These are phyloP conservation scores for Dendroctonus ponderosae DNA, from an alignment of 1,140 invertebrate species.

Conservation along the genomic window DNA sequence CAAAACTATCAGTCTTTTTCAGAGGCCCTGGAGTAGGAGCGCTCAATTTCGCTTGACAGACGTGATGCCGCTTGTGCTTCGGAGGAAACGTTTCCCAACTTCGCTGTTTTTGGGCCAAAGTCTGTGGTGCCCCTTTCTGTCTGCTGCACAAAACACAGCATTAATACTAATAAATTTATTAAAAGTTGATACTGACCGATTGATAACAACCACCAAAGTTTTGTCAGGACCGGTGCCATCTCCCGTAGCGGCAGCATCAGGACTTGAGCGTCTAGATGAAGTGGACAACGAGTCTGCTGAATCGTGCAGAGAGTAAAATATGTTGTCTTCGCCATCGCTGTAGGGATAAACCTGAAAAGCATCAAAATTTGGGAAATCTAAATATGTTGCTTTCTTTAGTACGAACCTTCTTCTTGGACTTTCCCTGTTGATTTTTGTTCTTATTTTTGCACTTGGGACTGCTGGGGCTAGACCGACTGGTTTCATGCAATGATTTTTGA, in stretches of 20 bases:
- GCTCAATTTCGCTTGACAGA: conserved; percentile 44
- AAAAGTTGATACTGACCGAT: conserved; percentile 28
- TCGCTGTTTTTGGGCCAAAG: conserved; percentile 61
- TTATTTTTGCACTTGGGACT: conserved; percentile 50
- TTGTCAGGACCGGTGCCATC: conserved; percentile 47
- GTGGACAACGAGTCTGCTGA: conserved; percentile 48
- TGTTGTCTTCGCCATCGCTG: conserved; percentile 62
- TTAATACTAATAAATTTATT: not conserved
- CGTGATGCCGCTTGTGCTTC: conserved; percentile 49
- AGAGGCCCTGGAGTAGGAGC: conserved; percentile 37
- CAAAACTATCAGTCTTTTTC: conserved; percentile 43
- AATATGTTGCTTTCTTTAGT: conserved; percentile 5
- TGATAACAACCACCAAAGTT: conserved; percentile 50
- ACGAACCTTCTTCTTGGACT: conserved; percentile 37
- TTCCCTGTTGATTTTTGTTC: conserved; percentile 37
- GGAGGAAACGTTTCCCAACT: conserved; percentile 69
- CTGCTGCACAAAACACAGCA: conserved; percentile 9
- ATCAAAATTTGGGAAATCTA: not conserved
- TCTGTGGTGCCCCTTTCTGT: conserved; percentile 39
- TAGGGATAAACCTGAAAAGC: conserved; percentile 56
- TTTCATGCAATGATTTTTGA: conserved; percentile 55
- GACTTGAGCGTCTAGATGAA: conserved; percentile 52
- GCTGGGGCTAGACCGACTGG: conserved; percentile 44
- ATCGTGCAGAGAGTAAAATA: conserved; percentile 55
- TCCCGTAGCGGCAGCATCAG: conserved; percentile 41